Conservation (phyloP, 2,888 invertebrate genomes). For the Salticus scenicus region DNA sequence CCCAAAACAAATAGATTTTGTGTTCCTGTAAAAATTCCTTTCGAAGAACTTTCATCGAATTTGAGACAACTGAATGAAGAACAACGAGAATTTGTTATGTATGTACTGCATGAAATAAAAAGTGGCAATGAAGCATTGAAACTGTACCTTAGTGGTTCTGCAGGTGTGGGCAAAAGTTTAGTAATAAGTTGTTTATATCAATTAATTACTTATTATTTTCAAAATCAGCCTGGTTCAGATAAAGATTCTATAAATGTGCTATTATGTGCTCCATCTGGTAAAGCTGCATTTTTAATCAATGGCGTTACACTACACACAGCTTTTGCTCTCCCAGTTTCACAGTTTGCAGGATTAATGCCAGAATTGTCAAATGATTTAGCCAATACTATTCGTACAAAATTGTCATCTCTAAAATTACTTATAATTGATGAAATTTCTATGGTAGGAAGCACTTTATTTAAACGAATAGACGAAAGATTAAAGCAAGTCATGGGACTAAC, state of each 20-base stretch:
- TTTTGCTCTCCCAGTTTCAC: background rate
- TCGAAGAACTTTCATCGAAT: background rate
- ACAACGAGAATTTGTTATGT: background rate
- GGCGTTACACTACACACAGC: background rate
- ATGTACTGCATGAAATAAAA: background rate
- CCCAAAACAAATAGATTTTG: background rate
- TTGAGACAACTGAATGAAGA: background rate
- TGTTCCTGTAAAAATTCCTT: background rate
- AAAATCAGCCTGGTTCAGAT: background rate
- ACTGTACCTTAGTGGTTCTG: no score
- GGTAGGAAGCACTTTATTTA: constrained; percentile 72
- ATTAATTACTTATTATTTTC: background rate
- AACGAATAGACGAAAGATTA: constrained; percentile 73
- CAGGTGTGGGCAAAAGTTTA: no score
- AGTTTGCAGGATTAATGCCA: background rate
- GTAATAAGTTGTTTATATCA: no score
- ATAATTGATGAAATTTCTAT: constrained; percentile 75
- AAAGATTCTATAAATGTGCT: background rate
- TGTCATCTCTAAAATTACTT: background rate
- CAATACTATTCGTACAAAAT: background rate
- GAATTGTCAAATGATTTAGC: background rate
- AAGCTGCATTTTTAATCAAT: background rate
- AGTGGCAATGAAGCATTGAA: no score
- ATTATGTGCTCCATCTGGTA: background rate
- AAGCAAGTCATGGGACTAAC: constrained; percentile 73